These are phyloP conservation scores for Eristalis intricaria DNA, from an alignment of 2,888 invertebrate species.

Conservation along the genomic window DNA sequence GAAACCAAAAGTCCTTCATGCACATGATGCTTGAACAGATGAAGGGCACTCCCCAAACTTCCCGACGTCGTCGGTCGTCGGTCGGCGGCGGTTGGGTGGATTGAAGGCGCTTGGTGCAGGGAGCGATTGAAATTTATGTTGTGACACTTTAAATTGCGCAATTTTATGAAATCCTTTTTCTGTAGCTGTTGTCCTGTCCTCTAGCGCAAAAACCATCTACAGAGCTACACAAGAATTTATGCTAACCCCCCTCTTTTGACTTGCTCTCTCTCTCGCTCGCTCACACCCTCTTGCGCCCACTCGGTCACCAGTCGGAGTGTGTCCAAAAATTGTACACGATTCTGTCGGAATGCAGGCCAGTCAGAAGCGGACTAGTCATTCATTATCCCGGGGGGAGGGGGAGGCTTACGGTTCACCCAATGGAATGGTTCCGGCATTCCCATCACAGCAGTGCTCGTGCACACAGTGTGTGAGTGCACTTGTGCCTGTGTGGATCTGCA, in stretches of 20 bases:
- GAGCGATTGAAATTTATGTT: conserved; percentile 79
- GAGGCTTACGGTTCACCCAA: conserved; percentile 44
- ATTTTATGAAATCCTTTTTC: conserved; percentile 81
- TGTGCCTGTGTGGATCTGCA: neutral
- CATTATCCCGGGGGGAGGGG: conserved; percentile 29
- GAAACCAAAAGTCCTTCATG: conserved; percentile 63
- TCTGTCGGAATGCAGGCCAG: conserved; percentile 66
- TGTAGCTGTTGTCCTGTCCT: conserved; percentile 8
- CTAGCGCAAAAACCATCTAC: conserved; percentile 4
- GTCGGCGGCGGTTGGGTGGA: neutral
- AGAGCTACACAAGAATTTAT: conserved; percentile 5
- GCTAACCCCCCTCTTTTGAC: neutral
- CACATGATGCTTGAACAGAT: conserved; percentile 58
- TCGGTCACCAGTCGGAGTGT: neutral
- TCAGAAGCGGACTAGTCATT: conserved; percentile 40
- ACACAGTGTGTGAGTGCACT: neutral
- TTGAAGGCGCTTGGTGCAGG: conserved; percentile 28
- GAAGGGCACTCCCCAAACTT: neutral
- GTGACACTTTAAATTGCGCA: conserved; percentile 81
- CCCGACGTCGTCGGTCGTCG: too few species aligned
- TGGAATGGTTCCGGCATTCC: conserved; percentile 34
- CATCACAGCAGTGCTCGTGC: neutral
- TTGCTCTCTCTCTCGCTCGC: too few species aligned
- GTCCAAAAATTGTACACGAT: conserved; percentile 61
- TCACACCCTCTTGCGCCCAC: neutral